phyloP scores from a whole-genome alignment of 64 coral and sea anemone species.

The Porites lutea region DNA sequence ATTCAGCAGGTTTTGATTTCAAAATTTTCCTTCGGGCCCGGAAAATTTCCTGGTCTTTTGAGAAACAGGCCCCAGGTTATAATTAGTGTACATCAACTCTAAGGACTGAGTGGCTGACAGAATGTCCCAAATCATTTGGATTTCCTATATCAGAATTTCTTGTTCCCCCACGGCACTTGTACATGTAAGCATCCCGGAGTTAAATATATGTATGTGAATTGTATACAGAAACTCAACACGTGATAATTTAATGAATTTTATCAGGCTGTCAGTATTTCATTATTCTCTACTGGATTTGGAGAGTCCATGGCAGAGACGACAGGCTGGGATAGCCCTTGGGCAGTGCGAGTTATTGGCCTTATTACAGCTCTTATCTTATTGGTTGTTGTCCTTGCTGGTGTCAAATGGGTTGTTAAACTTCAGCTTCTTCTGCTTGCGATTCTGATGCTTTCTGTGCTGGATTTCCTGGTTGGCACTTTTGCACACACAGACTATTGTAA shows the following conservation, averaged over 20 bases:
- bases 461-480: conserved; percentile 98
- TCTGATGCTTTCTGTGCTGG: conserved; percentile 88
- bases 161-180: too few species aligned
- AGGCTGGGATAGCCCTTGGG: conserved; percentile 93
- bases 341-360: conserved; percentile 90
- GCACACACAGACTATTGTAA: conserved; percentile 96
- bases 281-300: conserved; percentile 98
- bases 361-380: conserved; percentile 80
- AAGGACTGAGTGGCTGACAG: too few species aligned
- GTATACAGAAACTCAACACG: not conserved
- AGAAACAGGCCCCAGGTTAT: too few species aligned
- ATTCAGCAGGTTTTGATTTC: too few species aligned
- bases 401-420: conserved; percentile 99
- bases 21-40: too few species aligned
- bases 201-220: not conserved
- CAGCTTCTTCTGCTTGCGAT: conserved; percentile 92
- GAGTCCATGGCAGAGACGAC: conserved; percentile 95
- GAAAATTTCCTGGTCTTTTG: too few species aligned
- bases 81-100: too few species aligned
- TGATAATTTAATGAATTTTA: not conserved
- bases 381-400: conserved; percentile 92
- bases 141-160: too few species aligned
- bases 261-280: conserved; percentile 94
- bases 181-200: too few species aligned
- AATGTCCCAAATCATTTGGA: too few species aligned